Evolutionary conservation across 2,113 vertebrate species (phyloP).

Genomic region (Elaphurus davidianus): DNA sequence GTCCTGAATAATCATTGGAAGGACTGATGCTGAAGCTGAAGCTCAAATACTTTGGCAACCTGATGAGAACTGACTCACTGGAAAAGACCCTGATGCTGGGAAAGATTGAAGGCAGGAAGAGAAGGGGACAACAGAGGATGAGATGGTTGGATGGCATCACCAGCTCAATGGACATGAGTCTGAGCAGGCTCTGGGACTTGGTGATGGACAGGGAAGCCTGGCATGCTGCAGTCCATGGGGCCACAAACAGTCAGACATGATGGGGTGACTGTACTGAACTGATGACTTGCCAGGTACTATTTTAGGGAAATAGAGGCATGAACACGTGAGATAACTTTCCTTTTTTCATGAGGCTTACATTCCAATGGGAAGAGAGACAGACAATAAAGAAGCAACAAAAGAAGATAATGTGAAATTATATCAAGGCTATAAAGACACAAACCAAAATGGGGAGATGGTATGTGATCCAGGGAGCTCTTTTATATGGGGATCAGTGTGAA

Average conservation of each 20-base stretch:
- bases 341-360: background rate
- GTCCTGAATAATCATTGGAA: background rate
- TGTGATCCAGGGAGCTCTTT: no score
- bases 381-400: background rate
- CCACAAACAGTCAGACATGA: background rate
- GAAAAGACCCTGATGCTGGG: background rate
- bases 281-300: background rate
- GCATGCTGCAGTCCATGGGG: background rate
- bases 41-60: background rate
- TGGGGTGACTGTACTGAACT: rapidly evolving
- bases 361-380: background rate
- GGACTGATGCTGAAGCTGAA: background rate
- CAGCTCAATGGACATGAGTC: background rate
- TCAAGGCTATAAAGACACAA: background rate
- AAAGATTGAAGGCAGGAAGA: background rate
- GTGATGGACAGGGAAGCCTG: background rate
- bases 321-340: background rate
- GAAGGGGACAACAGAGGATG: background rate
- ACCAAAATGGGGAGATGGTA: background rate
- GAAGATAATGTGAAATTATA: background rate
- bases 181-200: background rate
- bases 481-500: rapidly evolving
- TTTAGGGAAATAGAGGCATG: background rate
- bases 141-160: background rate
- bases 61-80: background rate